Evolutionary conservation across 2,113 vertebrate species (phyloP), one percentile per base, ranked within the genome.

Genomic region (Emydura subglobosa): DNA sequence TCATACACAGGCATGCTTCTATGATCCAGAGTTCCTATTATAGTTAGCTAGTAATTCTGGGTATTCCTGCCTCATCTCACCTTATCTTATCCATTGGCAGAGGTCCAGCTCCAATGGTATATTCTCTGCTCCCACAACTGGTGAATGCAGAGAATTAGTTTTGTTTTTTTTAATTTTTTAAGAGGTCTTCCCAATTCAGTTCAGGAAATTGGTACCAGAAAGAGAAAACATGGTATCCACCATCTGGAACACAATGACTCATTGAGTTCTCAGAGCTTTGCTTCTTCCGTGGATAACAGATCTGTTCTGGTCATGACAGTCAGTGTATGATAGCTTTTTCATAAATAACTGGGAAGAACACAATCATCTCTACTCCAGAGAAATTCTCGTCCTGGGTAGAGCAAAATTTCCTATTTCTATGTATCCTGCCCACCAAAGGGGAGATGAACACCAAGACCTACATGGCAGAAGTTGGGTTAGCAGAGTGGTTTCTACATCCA

Each of bases 1-100:
- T 94, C 55, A 89, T 1, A 94, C 93, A 85, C 92, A 97, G 92
- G 59, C 19, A 0, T 90, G 80, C 59, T 95, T 94, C 31, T 89
- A 72, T 85, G 84, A 55, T 92, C 51, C 68, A 87, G 84, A 83
- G 79, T 96, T 94, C 84, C 68, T 94, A 55, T 95, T 90, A 95
- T 93, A 94, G 55, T 86, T 95, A 51, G 96, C 61, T 90, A 94
- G 83, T 93, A 96, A 89, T 55, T 93, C 91, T 2, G 27, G 79
- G 82, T 95, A 81, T 93, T 94, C 88, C 84, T 87, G 92, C 92
- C 61, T 49, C 44, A 87, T 96, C 88, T 94, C 1, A 0, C 92
- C n/a, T 39, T 91, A 57, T 90, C 92, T 94, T 25, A 16, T 47
- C 88, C 94, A 39, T 42, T 97, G 82, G 95, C 91, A 96, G 6